Percentiles rank a stretch among this genome's conserved stretches.
Conservation (phyloP, 2,888 invertebrate genomes). For the Epinotia nisella region DNA sequence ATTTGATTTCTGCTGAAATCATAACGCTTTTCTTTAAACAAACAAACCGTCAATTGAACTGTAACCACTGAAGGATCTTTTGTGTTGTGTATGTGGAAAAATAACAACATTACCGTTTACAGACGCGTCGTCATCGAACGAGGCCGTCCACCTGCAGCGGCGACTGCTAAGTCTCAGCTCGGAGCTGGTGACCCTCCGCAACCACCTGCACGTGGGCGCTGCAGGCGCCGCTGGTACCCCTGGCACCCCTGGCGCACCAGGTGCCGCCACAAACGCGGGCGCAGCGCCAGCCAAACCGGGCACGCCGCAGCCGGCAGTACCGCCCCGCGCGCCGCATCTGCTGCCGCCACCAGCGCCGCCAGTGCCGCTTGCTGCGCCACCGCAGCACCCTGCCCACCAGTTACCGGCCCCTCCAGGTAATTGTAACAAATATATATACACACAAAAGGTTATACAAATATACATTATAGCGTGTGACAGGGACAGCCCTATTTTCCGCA, state of each 20-base stretch:
- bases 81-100: not conserved
- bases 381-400: constrained; percentile 47
- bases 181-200: constrained; percentile 95
- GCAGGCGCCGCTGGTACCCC: constrained; percentile 50
- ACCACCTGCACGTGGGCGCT: constrained; percentile 91
- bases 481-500: no score
- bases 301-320: constrained; percentile 55
- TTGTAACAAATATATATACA: not conserved
- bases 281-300: constrained; percentile 51
- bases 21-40: no score
- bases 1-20: no score
- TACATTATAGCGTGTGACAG: no score
- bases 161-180: constrained; percentile 95
- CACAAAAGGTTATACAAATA: no score
- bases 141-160: constrained; percentile 96
- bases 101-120: constrained; percentile 57
- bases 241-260: constrained; percentile 48
- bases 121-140: constrained; percentile 98
- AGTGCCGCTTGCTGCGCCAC: constrained; percentile 70
- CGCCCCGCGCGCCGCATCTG: constrained; percentile 62
- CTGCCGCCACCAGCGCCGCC: constrained; percentile 59
- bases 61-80: no score
- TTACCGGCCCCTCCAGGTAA: constrained; percentile 60
- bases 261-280: constrained; percentile 39
- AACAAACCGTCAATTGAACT: no score